These are phyloP conservation scores for Panorpa germanica DNA, from an alignment of 2,888 invertebrate genomes.

Conservation along the genomic window DNA sequence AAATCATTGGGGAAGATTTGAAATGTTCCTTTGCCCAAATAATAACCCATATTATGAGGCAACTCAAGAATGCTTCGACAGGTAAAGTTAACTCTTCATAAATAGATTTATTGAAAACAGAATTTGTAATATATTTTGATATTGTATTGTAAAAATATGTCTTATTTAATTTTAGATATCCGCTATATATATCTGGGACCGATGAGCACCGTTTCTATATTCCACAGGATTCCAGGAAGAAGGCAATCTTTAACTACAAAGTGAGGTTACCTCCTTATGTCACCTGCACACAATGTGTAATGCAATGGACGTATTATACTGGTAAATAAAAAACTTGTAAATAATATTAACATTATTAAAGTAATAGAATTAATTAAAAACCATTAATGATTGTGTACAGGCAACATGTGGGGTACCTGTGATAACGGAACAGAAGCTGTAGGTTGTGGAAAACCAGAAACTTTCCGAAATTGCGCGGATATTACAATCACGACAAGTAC, in stretches of 20 bases:
- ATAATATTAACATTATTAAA: conserved; percentile 5
- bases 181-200: conserved; percentile 53
- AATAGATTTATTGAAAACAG: conserved; percentile 2
- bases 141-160: neutral
- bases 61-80: conserved; percentile 67
- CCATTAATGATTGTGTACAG: conserved; percentile 26
- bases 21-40: conserved; percentile 69
- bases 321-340: conserved; percentile 24
- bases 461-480: conserved; percentile 82
- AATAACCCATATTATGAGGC: conserved; percentile 62
- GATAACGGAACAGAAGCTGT: conserved; percentile 70
- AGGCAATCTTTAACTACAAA: conserved; percentile 44
- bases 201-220: conserved; percentile 50
- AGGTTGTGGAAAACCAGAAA: conserved; percentile 76
- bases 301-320: conserved; percentile 88
- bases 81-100: conserved; percentile 25
- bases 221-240: conserved; percentile 50
- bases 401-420: conserved; percentile 84
- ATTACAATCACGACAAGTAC: conserved; percentile 64
- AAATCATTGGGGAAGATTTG: conserved; percentile 76
- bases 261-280: conserved; percentile 65
- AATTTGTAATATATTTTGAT: conserved; percentile 2
- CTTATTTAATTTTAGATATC: conserved; percentile 31
- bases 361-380: conserved; percentile 3
- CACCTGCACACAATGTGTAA: conserved; percentile 73